A percentile compares a stretch with the other conserved stretches of the same genome.
These are phyloP conservation scores for Aphrophora alni DNA, from an alignment of 2,888 invertebrate species.

Conservation along the genomic window DNA sequence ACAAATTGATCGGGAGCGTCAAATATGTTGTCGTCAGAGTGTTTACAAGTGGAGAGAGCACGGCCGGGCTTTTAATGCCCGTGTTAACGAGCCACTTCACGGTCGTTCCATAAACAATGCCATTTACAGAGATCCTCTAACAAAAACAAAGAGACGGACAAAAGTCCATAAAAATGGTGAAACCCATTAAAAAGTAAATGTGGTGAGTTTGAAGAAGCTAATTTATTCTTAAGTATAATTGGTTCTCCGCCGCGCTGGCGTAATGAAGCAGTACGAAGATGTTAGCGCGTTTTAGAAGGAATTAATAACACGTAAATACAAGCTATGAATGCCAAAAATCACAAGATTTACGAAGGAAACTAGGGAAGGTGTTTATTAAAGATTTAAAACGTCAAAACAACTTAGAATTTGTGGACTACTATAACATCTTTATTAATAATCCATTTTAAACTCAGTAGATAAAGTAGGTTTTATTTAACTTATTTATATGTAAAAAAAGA, in stretches of 20 bases:
- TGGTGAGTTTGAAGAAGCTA: constrained; percentile 9
- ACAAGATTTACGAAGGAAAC: too few relatives aligned
- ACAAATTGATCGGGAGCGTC: background rate
- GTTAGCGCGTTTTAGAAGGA: background rate
- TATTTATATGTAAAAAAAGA: too few relatives aligned
- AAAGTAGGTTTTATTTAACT: too few relatives aligned
- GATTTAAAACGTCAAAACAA: too few relatives aligned
- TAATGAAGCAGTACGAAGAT: background rate
- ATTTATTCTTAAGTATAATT: constrained; percentile 9
- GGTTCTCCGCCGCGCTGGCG: background rate
- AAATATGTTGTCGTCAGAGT: background rate
- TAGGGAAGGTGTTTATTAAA: too few relatives aligned
- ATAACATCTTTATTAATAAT: too few relatives aligned
- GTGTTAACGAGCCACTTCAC: background rate
- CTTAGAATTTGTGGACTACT: too few relatives aligned
- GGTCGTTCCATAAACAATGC: background rate
- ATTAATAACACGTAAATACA: background rate
- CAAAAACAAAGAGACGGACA: constrained; percentile 9
- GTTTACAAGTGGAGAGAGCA: background rate
- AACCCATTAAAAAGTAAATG: constrained; percentile 5
- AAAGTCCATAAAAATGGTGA: constrained; percentile 2
- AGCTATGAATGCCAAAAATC: background rate
- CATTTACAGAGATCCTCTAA: background rate
- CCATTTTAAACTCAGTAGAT: too few relatives aligned
- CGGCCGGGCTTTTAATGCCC: background rate